Conservation (phyloP, 1,140 invertebrate genomes). For the silkworm (Bombyx mori) region DNA sequence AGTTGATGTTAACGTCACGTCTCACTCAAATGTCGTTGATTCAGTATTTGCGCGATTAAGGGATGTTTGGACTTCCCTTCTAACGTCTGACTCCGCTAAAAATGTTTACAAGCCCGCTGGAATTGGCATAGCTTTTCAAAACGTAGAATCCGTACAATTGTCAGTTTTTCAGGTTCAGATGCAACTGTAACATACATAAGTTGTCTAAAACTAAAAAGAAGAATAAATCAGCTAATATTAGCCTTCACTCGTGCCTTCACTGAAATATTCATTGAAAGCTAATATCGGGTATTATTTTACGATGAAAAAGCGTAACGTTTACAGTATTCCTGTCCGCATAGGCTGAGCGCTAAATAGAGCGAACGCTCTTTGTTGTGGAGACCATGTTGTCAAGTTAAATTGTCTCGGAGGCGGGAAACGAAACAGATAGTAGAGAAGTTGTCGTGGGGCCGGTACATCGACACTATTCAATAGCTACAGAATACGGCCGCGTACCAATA, state of each 20-base stretch:
- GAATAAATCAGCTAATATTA: too few species aligned
- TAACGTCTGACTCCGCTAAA: slow-evolving; percentile 18
- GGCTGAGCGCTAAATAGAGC: slow-evolving; percentile 49
- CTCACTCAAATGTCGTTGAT: slow-evolving; percentile 32
- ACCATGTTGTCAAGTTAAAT: slow-evolving; percentile 64
- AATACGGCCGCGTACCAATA: slow-evolving; percentile 6
- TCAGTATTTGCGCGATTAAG: slow-evolving; percentile 41
- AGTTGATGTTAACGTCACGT: slow-evolving; percentile 28
- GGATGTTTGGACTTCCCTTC: slow-evolving; percentile 33
- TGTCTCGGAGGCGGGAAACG: slow-evolving; percentile 61
- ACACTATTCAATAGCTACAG: slow-evolving; percentile 45
- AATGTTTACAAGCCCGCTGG: slow-evolving; percentile 24
- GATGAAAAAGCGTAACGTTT: too few species aligned
- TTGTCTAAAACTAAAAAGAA: too few species aligned
- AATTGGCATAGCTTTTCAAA: slow-evolving; percentile 11
- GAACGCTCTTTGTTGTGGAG: slow-evolving; percentile 48
- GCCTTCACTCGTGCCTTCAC: too few species aligned
- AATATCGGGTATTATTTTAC: too few species aligned
- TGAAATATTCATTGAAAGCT: too few species aligned
- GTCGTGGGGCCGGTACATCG: slow-evolving; percentile 42
- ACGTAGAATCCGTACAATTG: too few species aligned
- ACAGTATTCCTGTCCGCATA: too few species aligned
- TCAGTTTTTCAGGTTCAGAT: too few species aligned
- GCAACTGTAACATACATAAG: too few species aligned
- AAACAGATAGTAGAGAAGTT: slow-evolving; percentile 64